Percentiles rank a stretch among this genome's conserved stretches.
These are phyloP conservation scores for Melanaphis sacchari DNA, from an alignment of 1,140 invertebrate species.

Conservation along the genomic window DNA sequence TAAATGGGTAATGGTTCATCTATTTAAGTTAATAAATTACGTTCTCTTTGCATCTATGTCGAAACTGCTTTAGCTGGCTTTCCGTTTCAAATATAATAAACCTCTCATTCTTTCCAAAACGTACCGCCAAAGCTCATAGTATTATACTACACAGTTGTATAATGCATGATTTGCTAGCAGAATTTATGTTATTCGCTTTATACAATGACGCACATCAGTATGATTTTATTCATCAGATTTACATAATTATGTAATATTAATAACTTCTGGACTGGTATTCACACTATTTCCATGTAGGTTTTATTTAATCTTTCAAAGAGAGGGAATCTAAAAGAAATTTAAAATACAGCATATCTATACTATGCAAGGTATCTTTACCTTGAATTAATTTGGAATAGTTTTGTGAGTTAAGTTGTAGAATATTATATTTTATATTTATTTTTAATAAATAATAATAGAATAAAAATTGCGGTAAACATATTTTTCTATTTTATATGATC, in stretches of 20 bases:
- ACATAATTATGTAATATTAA: slow-evolving; percentile 17
- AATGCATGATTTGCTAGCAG: neutral
- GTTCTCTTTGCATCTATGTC: neutral
- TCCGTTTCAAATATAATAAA: neutral
- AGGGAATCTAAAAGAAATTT: neutral
- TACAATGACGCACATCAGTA: neutral
- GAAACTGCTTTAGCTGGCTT: neutral
- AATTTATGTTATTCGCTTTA: neutral
- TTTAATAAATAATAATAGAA: too few species aligned
- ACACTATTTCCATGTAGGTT: neutral
- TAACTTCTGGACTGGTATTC: slow-evolving; percentile 18
- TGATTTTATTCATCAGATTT: neutral
- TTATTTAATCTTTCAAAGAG: neutral
- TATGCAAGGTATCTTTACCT: neutral
- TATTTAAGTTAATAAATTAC: slow-evolving; percentile 18
- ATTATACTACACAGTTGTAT: neutral
- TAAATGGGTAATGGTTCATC: neutral
- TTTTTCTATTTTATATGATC: too few species aligned
- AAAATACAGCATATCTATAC: neutral
- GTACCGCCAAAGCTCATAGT: neutral
- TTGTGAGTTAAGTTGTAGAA: neutral
- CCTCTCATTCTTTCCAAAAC: neutral
- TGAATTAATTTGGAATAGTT: neutral
- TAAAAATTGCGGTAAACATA: too few species aligned
- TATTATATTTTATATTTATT: neutral